A percentile compares a stretch with the other conserved stretches of the same genome.
Evolutionary conservation across 37 sponge, comb jelly and placozoan genomes (phyloP).

Genomic region (Ephydatia muelleri): DNA sequence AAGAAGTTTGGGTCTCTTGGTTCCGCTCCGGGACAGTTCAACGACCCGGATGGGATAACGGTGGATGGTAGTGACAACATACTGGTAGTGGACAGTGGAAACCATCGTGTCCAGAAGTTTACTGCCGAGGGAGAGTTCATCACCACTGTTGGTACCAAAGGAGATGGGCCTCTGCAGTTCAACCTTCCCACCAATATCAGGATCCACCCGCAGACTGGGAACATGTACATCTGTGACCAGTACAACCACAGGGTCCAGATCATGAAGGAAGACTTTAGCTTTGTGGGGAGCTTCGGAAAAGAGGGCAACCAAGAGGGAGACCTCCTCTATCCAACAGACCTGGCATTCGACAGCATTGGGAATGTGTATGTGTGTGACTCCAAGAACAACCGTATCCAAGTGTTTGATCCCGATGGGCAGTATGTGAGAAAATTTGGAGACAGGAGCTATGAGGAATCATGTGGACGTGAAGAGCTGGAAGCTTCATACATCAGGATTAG

Average conservation of each 20-base stretch:
- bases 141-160: slow-evolving; percentile 23
- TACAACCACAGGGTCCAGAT: slow-evolving; percentile 37
- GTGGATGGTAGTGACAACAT: slow-evolving; percentile 36
- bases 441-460: too few relatives aligned
- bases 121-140: slow-evolving; percentile 27
- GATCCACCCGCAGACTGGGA: slow-evolving; percentile 3
- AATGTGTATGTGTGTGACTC: neutral
- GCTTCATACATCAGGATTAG: too few relatives aligned
- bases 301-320: neutral
- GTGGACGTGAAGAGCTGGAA: too few relatives aligned
- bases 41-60: slow-evolving; percentile 33
- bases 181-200: slow-evolving; percentile 32
- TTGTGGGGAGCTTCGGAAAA: neutral
- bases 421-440: too few relatives aligned
- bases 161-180: slow-evolving; percentile 31
- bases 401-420: neutral
- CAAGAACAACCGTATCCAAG: neutral
- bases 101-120: slow-evolving; percentile 55
- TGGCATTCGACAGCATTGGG: neutral
- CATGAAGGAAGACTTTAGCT: slow-evolving; percentile 6
- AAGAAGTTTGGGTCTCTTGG: slow-evolving; percentile 31
- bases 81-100: slow-evolving; percentile 31
- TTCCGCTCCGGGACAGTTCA: slow-evolving; percentile 16
- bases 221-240: slow-evolving; percentile 42
- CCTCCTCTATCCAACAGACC: neutral